phyloP scores from a whole-genome alignment of 1,140 invertebrate species.

The Drusus annulatus region DNA sequence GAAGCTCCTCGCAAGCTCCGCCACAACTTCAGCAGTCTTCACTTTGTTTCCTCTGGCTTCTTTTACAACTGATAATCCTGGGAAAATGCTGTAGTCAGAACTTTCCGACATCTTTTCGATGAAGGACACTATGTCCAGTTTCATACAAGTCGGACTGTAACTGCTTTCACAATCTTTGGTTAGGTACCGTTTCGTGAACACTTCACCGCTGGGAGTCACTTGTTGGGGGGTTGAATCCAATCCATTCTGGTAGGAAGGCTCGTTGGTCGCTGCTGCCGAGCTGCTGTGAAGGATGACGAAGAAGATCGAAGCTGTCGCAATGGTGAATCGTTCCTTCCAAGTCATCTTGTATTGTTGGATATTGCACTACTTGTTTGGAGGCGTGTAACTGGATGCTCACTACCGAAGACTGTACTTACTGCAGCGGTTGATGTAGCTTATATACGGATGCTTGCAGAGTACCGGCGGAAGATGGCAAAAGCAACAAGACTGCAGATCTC shows the following conservation, averaged over 20 bases:
- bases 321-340: slow-evolving; percentile 19
- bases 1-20: slow-evolving; percentile 81
- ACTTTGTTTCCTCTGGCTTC: slow-evolving; percentile 74
- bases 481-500: slow-evolving; percentile 10
- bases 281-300: neutral
- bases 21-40: slow-evolving; percentile 77
- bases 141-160: slow-evolving; percentile 83
- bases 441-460: slow-evolving; percentile 16
- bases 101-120: slow-evolving; percentile 80
- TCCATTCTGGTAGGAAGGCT: slow-evolving; percentile 55
- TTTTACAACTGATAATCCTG: slow-evolving; percentile 81
- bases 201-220: slow-evolving; percentile 30
- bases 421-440: neutral
- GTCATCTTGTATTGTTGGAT: slow-evolving; percentile 29
- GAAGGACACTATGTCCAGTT: slow-evolving; percentile 84
- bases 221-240: slow-evolving; percentile 44
- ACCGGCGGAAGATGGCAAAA: neutral
- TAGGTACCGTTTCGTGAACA: slow-evolving; percentile 58
- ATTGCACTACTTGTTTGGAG: slow-evolving; percentile 11
- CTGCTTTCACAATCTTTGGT: slow-evolving; percentile 78
- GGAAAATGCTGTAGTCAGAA: slow-evolving; percentile 76
- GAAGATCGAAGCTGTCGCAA: slow-evolving; percentile 1
- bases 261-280: slow-evolving; percentile 45
- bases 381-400: slow-evolving; percentile 6
- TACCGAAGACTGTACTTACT: slow-evolving; percentile 11